Evolutionary conservation across 2,797 vertebrate species (phyloP).

Genomic region (Heliangelus exortis): DNA sequence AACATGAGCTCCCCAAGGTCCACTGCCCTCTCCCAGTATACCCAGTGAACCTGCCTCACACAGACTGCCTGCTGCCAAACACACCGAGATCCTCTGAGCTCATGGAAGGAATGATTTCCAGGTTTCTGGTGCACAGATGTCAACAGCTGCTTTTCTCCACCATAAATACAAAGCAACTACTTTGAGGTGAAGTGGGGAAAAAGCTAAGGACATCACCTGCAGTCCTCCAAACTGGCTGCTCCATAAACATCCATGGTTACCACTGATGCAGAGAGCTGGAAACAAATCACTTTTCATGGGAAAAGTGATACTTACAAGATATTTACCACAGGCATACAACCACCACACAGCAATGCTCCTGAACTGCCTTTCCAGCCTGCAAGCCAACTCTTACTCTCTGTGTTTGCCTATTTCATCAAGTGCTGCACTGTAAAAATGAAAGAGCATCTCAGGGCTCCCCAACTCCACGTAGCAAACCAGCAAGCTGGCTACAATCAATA

Average conservation of each 20-base stretch:
- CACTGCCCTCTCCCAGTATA: neutral
- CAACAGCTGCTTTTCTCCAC: neutral
- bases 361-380: neutral
- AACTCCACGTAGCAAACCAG: neutral
- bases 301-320: neutral
- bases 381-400: neutral
- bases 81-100: conserved; percentile 30
- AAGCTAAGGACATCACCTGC: neutral
- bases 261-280: neutral
- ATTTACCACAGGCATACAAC: neutral
- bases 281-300: neutral
- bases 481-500: neutral
- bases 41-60: neutral
- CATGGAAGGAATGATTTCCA: conserved; percentile 38
- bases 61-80: neutral
- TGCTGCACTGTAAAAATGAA: conserved; percentile 14
- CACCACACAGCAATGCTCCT: neutral
- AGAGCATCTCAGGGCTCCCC: neutral
- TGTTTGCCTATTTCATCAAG: neutral
- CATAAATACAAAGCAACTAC: neutral
- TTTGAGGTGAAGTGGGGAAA: neutral
- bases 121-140: conserved; percentile 33
- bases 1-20: neutral
- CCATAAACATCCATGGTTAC: neutral
- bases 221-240: neutral